A percentile compares a stretch with the other conserved stretches of the same genome.
Conservation (phyloP, 1,140 invertebrate genomes). For the Ips typographus region DNA sequence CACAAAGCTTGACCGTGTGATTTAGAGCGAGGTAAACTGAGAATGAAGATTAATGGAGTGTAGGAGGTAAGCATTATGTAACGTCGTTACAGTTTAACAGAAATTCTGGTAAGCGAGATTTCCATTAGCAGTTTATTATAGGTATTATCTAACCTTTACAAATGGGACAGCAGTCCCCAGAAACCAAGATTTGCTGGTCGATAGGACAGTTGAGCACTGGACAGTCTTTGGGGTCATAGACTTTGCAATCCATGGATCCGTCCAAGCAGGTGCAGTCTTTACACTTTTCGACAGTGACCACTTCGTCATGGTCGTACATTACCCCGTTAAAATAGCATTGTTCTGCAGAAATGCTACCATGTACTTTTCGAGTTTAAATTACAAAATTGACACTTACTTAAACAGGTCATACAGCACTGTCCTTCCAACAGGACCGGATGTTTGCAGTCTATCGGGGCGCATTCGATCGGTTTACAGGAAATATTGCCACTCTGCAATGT, state of each 20-base stretch:
- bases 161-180: constrained; percentile 87
- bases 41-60: too few relatives aligned
- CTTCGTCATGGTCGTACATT: constrained; percentile 82
- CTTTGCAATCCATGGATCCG: constrained; percentile 76
- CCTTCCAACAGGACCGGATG: constrained; percentile 74
- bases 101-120: too few relatives aligned
- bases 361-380: not conserved
- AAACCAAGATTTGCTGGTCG: constrained; percentile 74
- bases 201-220: constrained; percentile 77
- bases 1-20: too few relatives aligned
- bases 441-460: constrained; percentile 73
- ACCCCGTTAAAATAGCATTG: constrained; percentile 75
- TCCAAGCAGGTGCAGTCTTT: constrained; percentile 75
- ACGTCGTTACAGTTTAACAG: too few relatives aligned
- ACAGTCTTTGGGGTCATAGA: constrained; percentile 73
- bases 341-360: constrained; percentile 55
- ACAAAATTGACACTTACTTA: constrained; percentile 67
- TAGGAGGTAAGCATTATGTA: too few relatives aligned
- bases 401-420: constrained; percentile 82
- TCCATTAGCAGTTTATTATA: too few relatives aligned
- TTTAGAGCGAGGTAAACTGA: too few relatives aligned
- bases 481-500: constrained; percentile 71
- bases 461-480: constrained; percentile 75
- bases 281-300: constrained; percentile 70
- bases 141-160: constrained; percentile 70